phyloP scores from a whole-genome alignment of 2,113 vertebrate species.

The Illadopsis cleaveri region DNA sequence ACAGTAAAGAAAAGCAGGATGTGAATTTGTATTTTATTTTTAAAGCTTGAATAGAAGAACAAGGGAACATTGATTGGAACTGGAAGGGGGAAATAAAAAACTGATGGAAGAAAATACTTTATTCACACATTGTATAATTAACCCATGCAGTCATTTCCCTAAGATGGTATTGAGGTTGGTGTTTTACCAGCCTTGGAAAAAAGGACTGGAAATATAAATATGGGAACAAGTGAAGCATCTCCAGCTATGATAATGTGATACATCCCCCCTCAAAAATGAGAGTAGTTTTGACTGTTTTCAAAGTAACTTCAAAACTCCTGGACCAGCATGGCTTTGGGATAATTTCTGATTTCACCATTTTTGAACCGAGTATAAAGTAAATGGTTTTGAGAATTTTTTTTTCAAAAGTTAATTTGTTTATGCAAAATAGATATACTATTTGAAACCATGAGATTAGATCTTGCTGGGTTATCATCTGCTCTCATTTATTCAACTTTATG shows the following conservation, averaged over 20 bases:
- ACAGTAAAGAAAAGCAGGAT: not conserved
- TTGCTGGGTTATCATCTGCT: not conserved
- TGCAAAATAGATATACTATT: not conserved
- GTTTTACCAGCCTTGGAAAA: not conserved
- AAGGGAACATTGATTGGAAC: constrained; percentile 30
- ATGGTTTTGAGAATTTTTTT: not conserved
- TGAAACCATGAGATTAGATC: not conserved
- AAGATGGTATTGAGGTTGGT: not conserved
- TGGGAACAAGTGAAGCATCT: not conserved
- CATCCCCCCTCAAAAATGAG: not conserved
- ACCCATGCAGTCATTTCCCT: not conserved
- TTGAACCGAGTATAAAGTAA: not conserved
- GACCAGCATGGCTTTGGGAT: not conserved
- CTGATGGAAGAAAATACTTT: not conserved
- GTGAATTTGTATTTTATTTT: constrained; percentile 1
- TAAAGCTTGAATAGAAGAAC: constrained; percentile 12
- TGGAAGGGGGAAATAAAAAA: constrained; percentile 2
- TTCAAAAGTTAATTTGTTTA: constrained; percentile 37
- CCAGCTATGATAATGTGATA: not conserved
- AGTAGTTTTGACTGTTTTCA: not conserved
- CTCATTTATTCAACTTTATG: constrained; percentile 14
- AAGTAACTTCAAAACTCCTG: not conserved
- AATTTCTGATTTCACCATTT: not conserved
- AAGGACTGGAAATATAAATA: not conserved
- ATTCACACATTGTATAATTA: not conserved